Conservation (phyloP, 2,888 invertebrate genomes). For the Philopedon plagiatum region DNA sequence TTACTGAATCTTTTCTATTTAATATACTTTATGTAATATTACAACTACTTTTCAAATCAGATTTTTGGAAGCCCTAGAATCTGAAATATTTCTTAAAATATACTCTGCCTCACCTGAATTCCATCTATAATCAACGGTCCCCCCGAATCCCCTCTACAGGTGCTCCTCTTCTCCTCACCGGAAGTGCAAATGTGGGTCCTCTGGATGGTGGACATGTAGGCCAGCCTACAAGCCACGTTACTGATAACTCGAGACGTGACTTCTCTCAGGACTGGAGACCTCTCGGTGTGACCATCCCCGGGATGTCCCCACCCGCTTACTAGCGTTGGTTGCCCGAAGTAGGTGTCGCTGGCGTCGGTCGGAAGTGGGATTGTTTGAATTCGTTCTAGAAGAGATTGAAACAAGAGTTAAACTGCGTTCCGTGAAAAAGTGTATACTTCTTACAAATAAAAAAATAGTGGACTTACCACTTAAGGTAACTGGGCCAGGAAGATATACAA, state of each 20-base stretch:
- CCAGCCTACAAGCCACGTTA: slow-evolving; percentile 68
- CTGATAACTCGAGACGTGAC: slow-evolving; percentile 64
- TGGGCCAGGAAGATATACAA: background rate
- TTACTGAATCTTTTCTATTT: too few relatives aligned
- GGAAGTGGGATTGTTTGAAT: slow-evolving; percentile 67
- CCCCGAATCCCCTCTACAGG: slow-evolving; percentile 71
- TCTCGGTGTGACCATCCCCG: slow-evolving; percentile 62
- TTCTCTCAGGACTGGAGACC: slow-evolving; percentile 67
- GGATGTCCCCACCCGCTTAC: slow-evolving; percentile 71
- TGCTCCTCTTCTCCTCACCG: slow-evolving; percentile 67
- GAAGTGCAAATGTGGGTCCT: slow-evolving; percentile 70
- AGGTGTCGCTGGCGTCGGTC: slow-evolving; percentile 59
- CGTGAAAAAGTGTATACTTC: too few relatives aligned
- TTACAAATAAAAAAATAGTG: too few relatives aligned
- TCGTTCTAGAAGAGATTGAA: slow-evolving; percentile 61
- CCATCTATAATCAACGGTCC: slow-evolving; percentile 58
- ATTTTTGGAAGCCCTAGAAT: too few relatives aligned
- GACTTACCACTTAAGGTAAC: slow-evolving; percentile 16
- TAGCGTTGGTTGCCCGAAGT: slow-evolving; percentile 64
- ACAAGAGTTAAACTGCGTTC: background rate
- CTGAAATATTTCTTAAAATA: too few relatives aligned
- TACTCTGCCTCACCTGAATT: slow-evolving; percentile 54
- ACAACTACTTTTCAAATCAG: background rate
- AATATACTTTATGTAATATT: background rate
- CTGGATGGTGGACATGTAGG: slow-evolving; percentile 66